phyloP scores from a whole-genome alignment of 1,140 invertebrate genomes.

The Pissodes strobi region DNA sequence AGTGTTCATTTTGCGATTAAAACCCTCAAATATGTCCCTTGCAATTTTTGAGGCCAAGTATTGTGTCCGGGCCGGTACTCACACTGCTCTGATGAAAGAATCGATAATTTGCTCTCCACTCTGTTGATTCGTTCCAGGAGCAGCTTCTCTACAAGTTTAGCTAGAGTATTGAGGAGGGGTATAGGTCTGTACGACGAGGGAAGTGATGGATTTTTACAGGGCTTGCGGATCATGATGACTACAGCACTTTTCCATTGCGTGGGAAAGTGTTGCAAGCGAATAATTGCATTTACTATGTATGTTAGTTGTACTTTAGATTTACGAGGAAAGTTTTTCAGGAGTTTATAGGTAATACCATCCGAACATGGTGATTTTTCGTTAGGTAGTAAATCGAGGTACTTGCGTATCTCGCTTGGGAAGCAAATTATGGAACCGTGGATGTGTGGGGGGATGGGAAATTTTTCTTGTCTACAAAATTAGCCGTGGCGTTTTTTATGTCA shows the following conservation, averaged over 20 bases:
- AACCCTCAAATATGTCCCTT: background rate
- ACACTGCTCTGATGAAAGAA: too few relatives aligned
- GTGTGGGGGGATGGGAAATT: background rate
- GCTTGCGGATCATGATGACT: too few relatives aligned
- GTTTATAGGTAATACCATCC: too few relatives aligned
- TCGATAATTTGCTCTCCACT: too few relatives aligned
- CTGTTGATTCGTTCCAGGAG: too few relatives aligned
- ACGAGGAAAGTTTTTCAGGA: conserved; percentile 45
- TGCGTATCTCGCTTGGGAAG: too few relatives aligned
- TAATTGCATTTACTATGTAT: too few relatives aligned
- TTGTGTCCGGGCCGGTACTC: conserved; percentile 13
- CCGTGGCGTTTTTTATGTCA: background rate
- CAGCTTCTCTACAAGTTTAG: too few relatives aligned
- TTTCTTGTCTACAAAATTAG: background rate
- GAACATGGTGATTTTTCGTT: conserved; percentile 47
- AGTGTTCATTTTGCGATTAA: conserved; percentile 24
- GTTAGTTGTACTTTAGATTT: conserved; percentile 46
- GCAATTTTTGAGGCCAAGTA: conserved; percentile 26
- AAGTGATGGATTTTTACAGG: conserved; percentile 22
- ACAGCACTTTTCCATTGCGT: conserved; percentile 34
- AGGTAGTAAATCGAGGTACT: background rate
- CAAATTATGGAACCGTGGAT: too few relatives aligned
- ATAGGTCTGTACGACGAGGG: too few relatives aligned
- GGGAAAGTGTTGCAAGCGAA: too few relatives aligned
- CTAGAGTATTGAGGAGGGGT: background rate